Base-by-base conservation (phyloP, 2,888 invertebrate species). In the Protonemura montana region DNA sequence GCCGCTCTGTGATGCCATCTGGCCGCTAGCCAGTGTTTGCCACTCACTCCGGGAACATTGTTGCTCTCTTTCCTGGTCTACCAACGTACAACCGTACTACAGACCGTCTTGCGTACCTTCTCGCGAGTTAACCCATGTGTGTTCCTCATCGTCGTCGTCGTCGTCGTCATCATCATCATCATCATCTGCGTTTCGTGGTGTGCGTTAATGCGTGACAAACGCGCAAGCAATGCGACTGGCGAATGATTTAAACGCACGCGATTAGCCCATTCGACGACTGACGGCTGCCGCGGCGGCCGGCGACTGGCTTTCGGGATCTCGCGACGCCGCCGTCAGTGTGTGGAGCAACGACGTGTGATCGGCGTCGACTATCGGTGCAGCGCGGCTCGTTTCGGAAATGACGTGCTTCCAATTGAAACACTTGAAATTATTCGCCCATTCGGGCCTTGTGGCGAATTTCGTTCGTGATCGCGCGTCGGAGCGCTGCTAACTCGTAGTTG, bases 31-130 rank as follows among this genome's bases (percentile, higher is more conserved):
- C 84, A 84, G 84, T 25, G 27, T 76, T 27, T 27, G 26, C 84
- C 59, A 84, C 76, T 84, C 59, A 84, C 84, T 59, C 84, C n/a
- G 76, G 59, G 27, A 26, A 30, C 76, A 28, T 59, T 59, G 26
- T 59, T 84, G 84, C 59, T 81, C 30, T 81, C 81, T 81, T 27
- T 28, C 30, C 81, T 21, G 7, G 81, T 7, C 29, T 30, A 0
- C 81, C 81, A 80, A 26, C 13, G 29, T 81, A n/a, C 59, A 59
- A 5, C 29, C 30, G 81, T 81, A 81, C 28, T 81, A 30, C 81
- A 81, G 16, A 81, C 7, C 7, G 28, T 28, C 30, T 81, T 27
- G 81, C 29, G 78, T 7, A 25, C 7, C 29, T 25, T 25, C 28
- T 26, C 81, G 28, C 81, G n/a, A 29, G 3, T 6, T 30, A 29